Evolutionary conservation across 2,113 vertebrate genomes (phyloP).

Genomic region (Stegostoma tigrinum): DNA sequence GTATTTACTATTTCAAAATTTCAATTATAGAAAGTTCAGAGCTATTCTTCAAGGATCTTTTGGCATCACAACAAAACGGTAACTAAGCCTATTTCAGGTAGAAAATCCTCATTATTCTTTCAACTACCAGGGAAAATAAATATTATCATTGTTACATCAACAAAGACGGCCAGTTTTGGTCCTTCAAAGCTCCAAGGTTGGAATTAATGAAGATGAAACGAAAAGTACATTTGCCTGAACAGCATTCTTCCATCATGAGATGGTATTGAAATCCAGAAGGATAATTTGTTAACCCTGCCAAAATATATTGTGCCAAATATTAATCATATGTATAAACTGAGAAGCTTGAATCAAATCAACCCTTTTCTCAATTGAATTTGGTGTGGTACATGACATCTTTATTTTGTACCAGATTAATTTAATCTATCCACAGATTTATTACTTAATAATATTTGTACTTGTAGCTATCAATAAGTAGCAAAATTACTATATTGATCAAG

Average conservation of each 20-base stretch:
- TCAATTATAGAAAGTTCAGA: not conserved
- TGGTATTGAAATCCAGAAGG: not conserved
- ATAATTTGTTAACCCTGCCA: not conserved
- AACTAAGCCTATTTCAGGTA: not conserved
- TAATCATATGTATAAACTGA: conserved; percentile 10
- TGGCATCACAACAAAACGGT: not conserved
- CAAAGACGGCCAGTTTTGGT: not conserved
- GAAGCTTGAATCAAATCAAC: conserved; percentile 18
- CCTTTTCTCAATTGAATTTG: not conserved
- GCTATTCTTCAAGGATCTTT: not conserved
- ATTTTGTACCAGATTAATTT: not conserved
- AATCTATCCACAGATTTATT: conserved; percentile 10
- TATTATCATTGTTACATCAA: not conserved
- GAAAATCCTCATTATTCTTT: not conserved
- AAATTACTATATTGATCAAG: not conserved
- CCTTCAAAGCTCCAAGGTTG: not conserved
- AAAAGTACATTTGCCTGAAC: not conserved
- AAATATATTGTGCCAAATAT: not conserved
- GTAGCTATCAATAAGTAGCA: not conserved
- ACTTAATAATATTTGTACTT: not conserved
- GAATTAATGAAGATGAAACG: conserved; percentile 13
- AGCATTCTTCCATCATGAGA: not conserved
- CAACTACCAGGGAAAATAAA: not conserved
- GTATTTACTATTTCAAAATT: not conserved
- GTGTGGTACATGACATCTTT: conserved; percentile 11